Percentiles rank a stretch among this genome's conserved stretches.
These are phyloP conservation scores for Phoenicopterus ruber DNA, from an alignment of 2,113 vertebrate species.

Conservation along the genomic window DNA sequence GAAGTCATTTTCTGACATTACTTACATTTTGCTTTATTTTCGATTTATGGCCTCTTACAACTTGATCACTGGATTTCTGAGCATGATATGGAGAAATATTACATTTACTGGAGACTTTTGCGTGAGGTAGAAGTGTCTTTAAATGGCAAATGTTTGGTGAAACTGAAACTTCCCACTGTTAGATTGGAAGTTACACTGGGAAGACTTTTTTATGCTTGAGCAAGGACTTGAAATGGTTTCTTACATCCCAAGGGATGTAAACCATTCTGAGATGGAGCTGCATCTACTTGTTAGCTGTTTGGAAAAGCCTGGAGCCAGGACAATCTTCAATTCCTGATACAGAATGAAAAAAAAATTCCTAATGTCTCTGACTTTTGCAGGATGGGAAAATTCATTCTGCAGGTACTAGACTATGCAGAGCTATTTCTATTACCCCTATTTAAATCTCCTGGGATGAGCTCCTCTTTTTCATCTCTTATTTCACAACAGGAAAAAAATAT, in stretches of 20 bases:
- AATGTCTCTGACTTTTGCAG: background rate
- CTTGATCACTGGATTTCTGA: background rate
- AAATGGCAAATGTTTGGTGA: background rate
- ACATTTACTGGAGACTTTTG: background rate
- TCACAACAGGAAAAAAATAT: slow-evolving; percentile 61
- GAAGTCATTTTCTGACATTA: background rate
- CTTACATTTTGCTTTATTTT: background rate
- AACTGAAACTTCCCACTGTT: background rate
- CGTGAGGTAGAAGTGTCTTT: background rate
- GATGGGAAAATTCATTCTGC: slow-evolving; percentile 46
- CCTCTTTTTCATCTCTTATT: slow-evolving; percentile 61
- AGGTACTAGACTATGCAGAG: slow-evolving; percentile 42
- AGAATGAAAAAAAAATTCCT: background rate
- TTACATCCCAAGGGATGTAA: background rate
- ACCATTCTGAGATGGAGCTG: background rate
- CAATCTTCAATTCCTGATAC: background rate
- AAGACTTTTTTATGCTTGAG: background rate
- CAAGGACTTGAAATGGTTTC: background rate
- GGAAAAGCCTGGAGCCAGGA: background rate
- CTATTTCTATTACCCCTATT: slow-evolving; percentile 32
- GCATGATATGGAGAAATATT: background rate
- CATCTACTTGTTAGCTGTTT: background rate
- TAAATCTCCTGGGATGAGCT: slow-evolving; percentile 46
- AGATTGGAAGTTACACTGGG: background rate
- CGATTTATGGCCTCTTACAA: background rate